These are phyloP conservation scores for Acanthosepion esculentum DNA, from an alignment of 2,888 invertebrate genomes.

Conservation along the genomic window DNA sequence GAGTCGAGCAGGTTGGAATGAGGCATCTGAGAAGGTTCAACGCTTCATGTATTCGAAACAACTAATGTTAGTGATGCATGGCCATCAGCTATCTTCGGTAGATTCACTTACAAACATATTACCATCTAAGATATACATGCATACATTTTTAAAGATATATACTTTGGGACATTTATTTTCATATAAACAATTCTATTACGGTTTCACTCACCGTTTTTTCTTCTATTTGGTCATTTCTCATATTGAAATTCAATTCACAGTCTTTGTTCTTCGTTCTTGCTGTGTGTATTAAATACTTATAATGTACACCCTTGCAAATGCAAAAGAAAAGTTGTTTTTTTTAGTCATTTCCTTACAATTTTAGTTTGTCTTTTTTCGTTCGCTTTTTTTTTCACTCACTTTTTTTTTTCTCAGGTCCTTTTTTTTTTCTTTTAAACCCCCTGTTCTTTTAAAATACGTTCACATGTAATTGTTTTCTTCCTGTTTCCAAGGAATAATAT, in stretches of 20 bases:
- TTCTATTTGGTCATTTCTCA: slow-evolving; percentile 33
- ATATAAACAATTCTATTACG: neutral
- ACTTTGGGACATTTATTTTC: neutral
- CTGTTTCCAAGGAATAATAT: too few species aligned
- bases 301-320: neutral
- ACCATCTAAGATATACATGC: neutral
- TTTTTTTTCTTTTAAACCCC: too few species aligned
- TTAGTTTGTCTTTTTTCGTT: neutral
- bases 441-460: too few species aligned
- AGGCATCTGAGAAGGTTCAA: too few species aligned
- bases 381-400: neutral
- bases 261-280: neutral
- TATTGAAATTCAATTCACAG: neutral
- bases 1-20: too few species aligned
- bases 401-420: too few species aligned
- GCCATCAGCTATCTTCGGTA: too few species aligned
- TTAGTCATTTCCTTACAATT: neutral
- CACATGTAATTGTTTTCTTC: too few species aligned
- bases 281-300: neutral
- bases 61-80: too few species aligned
- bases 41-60: too few species aligned
- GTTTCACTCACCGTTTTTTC: neutral
- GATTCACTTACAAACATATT: neutral
- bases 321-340: neutral
- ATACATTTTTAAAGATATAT: neutral